Conservation (phyloP, 2,113 vertebrate genomes). For the Ardeotis arabs region DNA sequence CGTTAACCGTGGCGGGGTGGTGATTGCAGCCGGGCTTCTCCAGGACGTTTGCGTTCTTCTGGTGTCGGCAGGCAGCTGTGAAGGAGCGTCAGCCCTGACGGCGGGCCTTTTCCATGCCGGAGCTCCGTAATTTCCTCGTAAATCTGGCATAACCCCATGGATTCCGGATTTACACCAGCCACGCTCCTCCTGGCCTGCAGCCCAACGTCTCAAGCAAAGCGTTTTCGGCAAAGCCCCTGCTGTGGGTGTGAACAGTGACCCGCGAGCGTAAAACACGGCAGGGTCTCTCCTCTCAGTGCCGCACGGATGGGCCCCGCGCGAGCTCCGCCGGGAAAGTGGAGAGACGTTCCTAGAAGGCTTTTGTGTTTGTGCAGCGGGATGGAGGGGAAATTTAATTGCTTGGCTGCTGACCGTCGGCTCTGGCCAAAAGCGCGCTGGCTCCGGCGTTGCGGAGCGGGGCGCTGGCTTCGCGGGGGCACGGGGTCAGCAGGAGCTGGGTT, state of each 20-base stretch:
- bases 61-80: neutral
- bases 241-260: neutral
- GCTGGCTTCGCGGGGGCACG: neutral
- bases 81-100: neutral
- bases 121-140: neutral
- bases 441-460: neutral
- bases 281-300: neutral
- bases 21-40: neutral
- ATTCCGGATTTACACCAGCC: neutral
- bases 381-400: neutral
- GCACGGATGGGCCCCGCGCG: fast-evolving
- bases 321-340: neutral
- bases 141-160: neutral
- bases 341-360: neutral
- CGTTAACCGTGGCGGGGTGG: neutral
- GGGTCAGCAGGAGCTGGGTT: neutral
- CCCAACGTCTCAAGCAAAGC: fast-evolving
- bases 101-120: neutral
- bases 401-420: neutral
- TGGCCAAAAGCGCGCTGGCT: neutral
- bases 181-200: neutral
- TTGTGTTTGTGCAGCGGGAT: neutral
- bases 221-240: neutral
- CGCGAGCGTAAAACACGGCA: fast-evolving
- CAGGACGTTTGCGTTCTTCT: neutral